Evolutionary conservation across 2,113 vertebrate genomes (phyloP).

Genomic region (Solea solea): DNA sequence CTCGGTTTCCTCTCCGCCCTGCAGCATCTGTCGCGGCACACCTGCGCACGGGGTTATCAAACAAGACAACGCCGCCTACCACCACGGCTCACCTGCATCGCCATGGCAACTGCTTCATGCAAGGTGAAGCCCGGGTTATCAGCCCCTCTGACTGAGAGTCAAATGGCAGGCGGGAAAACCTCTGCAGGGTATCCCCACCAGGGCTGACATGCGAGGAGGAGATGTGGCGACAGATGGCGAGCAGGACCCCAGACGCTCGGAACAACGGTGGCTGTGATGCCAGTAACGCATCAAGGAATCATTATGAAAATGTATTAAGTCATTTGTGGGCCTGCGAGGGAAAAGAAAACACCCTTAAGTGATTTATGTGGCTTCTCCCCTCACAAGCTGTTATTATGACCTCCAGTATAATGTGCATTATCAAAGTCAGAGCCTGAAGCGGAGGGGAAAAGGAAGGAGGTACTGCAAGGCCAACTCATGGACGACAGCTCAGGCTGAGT

Average conservation of each 20-base stretch:
- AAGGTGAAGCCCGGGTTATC: slow-evolving; percentile 27
- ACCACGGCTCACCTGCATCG: slow-evolving; percentile 4
- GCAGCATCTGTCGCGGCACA: slow-evolving; percentile 43
- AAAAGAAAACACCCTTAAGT: slow-evolving; percentile 15
- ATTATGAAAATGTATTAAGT: slow-evolving; percentile 53
- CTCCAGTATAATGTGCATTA: background rate
- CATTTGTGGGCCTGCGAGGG: slow-evolving; percentile 36
- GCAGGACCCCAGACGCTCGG: background rate
- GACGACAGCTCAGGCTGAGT: background rate
- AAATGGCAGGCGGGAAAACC: slow-evolving; percentile 39
- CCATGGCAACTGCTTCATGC: slow-evolving; percentile 33
- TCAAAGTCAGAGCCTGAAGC: slow-evolving; percentile 5
- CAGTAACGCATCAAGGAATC: slow-evolving; percentile 29
- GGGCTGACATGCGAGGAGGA: slow-evolving; percentile 7
- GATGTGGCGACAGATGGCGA: slow-evolving; percentile 51
- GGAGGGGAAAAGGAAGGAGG: background rate
- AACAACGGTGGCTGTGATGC: slow-evolving; percentile 15
- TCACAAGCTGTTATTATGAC: slow-evolving; percentile 15
- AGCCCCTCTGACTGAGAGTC: slow-evolving; percentile 30
- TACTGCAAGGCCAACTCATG: background rate
- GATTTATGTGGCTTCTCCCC: slow-evolving; percentile 29
- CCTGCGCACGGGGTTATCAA: slow-evolving; percentile 23
- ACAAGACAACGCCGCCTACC: background rate
- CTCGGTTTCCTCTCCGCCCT: slow-evolving; percentile 7
- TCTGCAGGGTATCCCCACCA: slow-evolving; percentile 13